Evolutionary conservation across 2,113 vertebrate genomes (phyloP).

Genomic region (Rhinichthys klamathensis): DNA sequence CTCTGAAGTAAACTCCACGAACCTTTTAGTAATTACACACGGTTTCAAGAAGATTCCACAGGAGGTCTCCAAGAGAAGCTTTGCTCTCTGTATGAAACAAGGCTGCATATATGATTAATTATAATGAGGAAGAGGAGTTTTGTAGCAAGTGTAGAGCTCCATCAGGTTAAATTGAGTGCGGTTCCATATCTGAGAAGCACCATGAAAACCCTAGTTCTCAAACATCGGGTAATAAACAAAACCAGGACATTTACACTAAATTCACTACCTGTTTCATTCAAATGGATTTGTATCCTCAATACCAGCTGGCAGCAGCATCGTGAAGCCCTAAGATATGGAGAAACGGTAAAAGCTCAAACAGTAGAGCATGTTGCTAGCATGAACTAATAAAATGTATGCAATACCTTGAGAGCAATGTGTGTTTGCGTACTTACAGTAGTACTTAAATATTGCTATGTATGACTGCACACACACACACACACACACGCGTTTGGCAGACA

Average conservation of each 20-base stretch:
- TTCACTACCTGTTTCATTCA: constrained; percentile 32
- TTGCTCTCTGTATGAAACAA: constrained; percentile 12
- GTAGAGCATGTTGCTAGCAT: no score
- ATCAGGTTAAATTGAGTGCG: constrained; percentile 40
- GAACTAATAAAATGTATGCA: no score
- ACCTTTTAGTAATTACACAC: constrained; percentile 32
- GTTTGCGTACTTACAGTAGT: no score
- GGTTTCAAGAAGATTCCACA: constrained; percentile 40
- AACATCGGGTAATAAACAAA: constrained; percentile 16
- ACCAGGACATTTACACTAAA: background rate
- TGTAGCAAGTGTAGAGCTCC: constrained; percentile 12
- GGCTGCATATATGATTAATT: background rate
- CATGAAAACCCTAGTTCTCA: background rate
- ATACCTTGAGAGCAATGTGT: no score
- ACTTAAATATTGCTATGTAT: no score
- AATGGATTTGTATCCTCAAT: background rate
- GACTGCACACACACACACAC: no score
- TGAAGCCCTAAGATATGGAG: background rate
- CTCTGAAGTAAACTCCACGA: constrained; percentile 16
- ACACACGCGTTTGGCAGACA: no score
- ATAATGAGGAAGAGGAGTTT: background rate
- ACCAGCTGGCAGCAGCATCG: background rate
- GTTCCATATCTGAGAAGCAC: constrained; percentile 10
- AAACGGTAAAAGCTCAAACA: background rate
- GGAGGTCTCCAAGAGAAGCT: constrained; percentile 15